Evolutionary conservation across 2,113 vertebrate genomes (phyloP), one percentile per base, ranked within the genome.

Genomic region (Rallus limicola): DNA sequence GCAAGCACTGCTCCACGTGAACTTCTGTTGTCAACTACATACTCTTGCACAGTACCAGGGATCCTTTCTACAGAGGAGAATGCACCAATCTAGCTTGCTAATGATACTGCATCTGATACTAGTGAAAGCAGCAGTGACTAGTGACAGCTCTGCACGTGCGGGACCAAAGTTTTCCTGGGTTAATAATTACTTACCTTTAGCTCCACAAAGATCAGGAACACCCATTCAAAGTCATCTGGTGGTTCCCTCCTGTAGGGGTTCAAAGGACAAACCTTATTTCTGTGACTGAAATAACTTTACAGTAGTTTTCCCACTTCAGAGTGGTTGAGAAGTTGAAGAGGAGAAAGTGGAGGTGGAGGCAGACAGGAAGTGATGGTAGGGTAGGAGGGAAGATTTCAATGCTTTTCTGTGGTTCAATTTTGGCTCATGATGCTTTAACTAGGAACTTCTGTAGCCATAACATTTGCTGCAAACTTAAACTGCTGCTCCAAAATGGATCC

Each of bases 141-240:
- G 59, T 26, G 33, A 93, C 59, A 75, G 34, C 6, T 78, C 67
- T 69, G 86, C 74, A 85, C 3, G 3, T 60, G 56, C 29, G 69
- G 42, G 40, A 58, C 40, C 59, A 46, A 48, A 56, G 60, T 11
- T 78, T 89, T 80, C 7, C 2, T 50, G 67, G 50, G 88, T 96
- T 95, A 96, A 96, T 93, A 82, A 95, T 94, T 95, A 85, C 65
- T 67, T 46, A 56, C n/a, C 19, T 79, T 83, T 17, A 84, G 59
- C 29, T 77, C 64, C 72, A 64, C 50, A 86, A 79, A 72, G 31
- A 62, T 26, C 75, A 87, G 59, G 72, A 69, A 80, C 38, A 85
- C 89, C 74, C 62, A 70, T 59, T 44, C 55, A 82, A 23, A 85
- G 72, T 63, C 84, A 93, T 56, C 59, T 86, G 38, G 56, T 71